These are phyloP conservation scores for Meloidogyne hapla DNA, from an alignment of 1,140 invertebrate species.

Conservation along the genomic window DNA sequence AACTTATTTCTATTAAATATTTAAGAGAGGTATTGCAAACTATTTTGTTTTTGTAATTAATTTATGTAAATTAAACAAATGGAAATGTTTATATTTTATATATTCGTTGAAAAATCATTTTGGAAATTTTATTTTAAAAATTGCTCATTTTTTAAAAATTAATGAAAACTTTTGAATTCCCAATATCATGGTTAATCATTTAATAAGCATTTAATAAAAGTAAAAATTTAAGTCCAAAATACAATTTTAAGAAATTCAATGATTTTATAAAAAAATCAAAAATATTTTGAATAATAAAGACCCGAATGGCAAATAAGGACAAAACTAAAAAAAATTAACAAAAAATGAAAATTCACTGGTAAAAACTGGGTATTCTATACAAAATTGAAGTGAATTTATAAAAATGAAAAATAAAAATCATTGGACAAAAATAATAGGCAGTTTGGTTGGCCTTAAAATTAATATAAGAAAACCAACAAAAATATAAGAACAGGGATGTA, in stretches of 20 bases:
- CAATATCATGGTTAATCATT: too few relatives aligned
- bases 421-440: background rate
- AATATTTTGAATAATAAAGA: conserved; percentile 3
- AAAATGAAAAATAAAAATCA: background rate
- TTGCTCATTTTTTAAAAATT: too few relatives aligned
- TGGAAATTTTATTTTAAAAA: too few relatives aligned
- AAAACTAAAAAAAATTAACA: background rate
- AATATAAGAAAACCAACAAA: conserved; percentile 4
- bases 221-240: background rate
- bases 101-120: too few relatives aligned
- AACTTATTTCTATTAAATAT: too few relatives aligned
- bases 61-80: background rate
- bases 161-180: too few relatives aligned
- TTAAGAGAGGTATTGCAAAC: background rate
- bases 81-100: too few relatives aligned
- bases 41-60: background rate
- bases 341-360: background rate
- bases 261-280: background rate
- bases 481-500: background rate
- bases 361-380: background rate
- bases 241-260: background rate
- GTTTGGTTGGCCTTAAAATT: conserved; percentile 18
- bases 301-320: background rate
- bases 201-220: background rate
- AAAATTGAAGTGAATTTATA: background rate